Percentiles rank a stretch among this genome's conserved stretches.
Evolutionary conservation across 2,797 vertebrate species (phyloP).

Genomic region (Avahi laniger): DNA sequence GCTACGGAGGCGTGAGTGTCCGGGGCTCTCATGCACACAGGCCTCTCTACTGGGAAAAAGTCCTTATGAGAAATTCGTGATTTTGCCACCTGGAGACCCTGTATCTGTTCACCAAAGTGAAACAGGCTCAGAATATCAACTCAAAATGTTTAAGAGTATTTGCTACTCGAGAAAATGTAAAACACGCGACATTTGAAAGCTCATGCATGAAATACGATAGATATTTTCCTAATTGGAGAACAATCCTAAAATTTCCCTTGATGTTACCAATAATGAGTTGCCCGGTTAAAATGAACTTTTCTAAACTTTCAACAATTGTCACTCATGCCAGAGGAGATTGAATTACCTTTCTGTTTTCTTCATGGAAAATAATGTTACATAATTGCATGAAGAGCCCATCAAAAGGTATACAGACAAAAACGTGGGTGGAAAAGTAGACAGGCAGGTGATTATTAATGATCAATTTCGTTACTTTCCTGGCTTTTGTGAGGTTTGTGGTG

Average conservation of each 20-base stretch:
- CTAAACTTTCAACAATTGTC: not conserved
- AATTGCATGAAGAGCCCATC: not conserved
- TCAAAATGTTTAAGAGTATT: not conserved
- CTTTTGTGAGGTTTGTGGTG: not conserved
- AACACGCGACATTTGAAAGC: not conserved
- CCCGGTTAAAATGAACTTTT: not conserved
- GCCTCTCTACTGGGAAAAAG: no score
- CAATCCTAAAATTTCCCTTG: not conserved
- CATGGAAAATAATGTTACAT: rapidly evolving
- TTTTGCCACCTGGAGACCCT: not conserved
- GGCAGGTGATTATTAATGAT: rapidly evolving
- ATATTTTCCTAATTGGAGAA: not conserved
- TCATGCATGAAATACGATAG: rapidly evolving
- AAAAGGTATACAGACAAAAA: rapidly evolving
- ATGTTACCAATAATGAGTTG: not conserved
- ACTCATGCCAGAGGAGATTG: rapidly evolving
- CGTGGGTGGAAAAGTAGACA: rapidly evolving
- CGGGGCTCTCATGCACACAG: not conserved
- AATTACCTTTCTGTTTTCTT: not conserved
- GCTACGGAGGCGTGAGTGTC: no score
- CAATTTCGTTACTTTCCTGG: rapidly evolving
- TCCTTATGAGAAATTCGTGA: rapidly evolving
- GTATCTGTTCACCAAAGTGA: rapidly evolving
- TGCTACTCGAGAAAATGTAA: not conserved
- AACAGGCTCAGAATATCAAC: not conserved